Conservation (phyloP, 1,140 invertebrate species). For the Aphaenogaster floridana region DNA sequence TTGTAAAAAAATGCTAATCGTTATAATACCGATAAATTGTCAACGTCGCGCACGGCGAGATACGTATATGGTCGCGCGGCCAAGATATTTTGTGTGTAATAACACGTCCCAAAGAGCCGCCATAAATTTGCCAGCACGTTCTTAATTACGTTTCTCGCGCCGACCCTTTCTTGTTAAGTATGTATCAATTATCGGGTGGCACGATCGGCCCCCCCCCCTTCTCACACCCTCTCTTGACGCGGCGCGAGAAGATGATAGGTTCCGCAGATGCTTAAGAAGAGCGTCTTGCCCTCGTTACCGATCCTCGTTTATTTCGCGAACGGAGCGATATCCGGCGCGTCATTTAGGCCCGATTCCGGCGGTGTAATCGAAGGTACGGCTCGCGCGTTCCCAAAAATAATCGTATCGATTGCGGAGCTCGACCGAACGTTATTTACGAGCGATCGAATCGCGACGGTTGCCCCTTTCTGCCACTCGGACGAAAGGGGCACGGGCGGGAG, state of each 20-base stretch:
- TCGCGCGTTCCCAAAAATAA: constrained; percentile 35
- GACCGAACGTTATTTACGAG: constrained; percentile 24
- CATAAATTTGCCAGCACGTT: constrained; percentile 80
- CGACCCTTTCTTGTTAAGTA: constrained; percentile 76
- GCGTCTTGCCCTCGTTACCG: constrained; percentile 70
- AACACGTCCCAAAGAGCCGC: constrained; percentile 67
- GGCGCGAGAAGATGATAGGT: constrained; percentile 81
- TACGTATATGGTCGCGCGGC: background rate
- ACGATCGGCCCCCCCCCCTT: constrained; percentile 68
- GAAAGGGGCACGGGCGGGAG: background rate
- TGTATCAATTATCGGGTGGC: constrained; percentile 81
- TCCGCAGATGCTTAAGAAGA: constrained; percentile 55
- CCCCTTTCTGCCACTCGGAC: background rate
- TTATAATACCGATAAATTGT: background rate
- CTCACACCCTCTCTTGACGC: constrained; percentile 39
- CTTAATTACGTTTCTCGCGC: constrained; percentile 79
- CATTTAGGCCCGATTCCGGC: constrained; percentile 15
- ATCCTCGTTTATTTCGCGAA: constrained; percentile 78
- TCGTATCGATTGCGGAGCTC: constrained; percentile 25
- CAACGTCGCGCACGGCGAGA: background rate
- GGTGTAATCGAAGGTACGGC: constrained; percentile 24
- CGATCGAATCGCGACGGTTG: constrained; percentile 34
- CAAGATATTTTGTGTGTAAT: constrained; percentile 72
- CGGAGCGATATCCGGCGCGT: constrained; percentile 63
- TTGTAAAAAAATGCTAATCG: background rate